Percentiles rank a stretch among this genome's conserved stretches.
These are phyloP conservation scores for Denticeps clupeoides DNA, from an alignment of 2,797 vertebrate species.

Conservation along the genomic window DNA sequence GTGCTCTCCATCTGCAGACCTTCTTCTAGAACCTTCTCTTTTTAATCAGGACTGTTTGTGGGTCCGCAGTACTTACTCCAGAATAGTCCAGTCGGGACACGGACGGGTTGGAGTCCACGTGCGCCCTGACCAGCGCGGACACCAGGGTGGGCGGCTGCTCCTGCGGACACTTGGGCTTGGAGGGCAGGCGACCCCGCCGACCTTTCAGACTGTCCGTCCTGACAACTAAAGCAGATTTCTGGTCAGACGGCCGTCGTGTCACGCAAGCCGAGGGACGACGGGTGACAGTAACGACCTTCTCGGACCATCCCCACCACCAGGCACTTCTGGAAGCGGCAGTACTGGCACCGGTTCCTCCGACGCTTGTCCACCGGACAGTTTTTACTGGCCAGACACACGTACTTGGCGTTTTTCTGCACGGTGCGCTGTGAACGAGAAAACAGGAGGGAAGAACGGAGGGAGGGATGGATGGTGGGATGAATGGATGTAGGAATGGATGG, in stretches of 20 bases:
- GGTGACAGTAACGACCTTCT: slow-evolving; percentile 82
- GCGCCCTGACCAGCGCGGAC: slow-evolving; percentile 81
- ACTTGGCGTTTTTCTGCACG: slow-evolving; percentile 94
- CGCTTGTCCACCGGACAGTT: slow-evolving; percentile 93
- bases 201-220: slow-evolving; percentile 88
- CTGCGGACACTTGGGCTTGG: slow-evolving; percentile 78
- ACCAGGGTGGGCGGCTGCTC: slow-evolving; percentile 73
- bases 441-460: too few species aligned
- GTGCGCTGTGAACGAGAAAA: slow-evolving; percentile 65
- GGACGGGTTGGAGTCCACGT: slow-evolving; percentile 85
- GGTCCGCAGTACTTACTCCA: slow-evolving; percentile 77
- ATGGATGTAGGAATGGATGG: too few species aligned
- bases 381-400: slow-evolving; percentile 88
- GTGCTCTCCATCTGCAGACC: too few species aligned
- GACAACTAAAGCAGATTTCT: slow-evolving; percentile 73
- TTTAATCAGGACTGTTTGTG: too few species aligned
- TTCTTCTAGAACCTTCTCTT: too few species aligned
- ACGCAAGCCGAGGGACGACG: too few species aligned
- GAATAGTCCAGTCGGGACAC: slow-evolving; percentile 83
- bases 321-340: slow-evolving; percentile 96
- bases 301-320: slow-evolving; percentile 91
- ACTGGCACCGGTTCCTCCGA: slow-evolving; percentile 88
- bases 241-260: too few species aligned
- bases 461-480: too few species aligned
- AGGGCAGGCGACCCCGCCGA: slow-evolving; percentile 84